Conservation (phyloP, 2,888 invertebrate species). For the Nemotelus nigrinus region DNA sequence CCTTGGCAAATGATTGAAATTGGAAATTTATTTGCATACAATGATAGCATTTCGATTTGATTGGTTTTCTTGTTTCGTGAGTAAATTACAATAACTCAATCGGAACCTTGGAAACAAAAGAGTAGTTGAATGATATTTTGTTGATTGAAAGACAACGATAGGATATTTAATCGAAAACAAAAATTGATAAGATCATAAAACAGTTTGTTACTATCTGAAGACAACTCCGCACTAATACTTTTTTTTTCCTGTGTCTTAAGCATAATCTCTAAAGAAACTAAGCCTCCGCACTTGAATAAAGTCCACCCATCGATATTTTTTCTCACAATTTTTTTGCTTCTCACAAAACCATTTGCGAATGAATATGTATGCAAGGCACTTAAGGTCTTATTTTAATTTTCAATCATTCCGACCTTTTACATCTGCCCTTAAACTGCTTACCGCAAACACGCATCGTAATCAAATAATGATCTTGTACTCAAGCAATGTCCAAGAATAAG, state of each 20-base stretch:
- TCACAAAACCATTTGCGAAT: background rate
- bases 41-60: no score
- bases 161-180: no score
- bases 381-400: constrained; percentile 38
- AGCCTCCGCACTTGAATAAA: no score
- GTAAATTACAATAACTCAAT: no score
- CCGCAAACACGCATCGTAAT: constrained; percentile 44
- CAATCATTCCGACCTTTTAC: constrained; percentile 31
- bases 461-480: constrained; percentile 32
- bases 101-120: no score
- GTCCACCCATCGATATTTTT: no score
- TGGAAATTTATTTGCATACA: no score
- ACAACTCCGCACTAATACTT: background rate
- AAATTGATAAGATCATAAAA: background rate
- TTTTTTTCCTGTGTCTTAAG: background rate
- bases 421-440: constrained; percentile 40
- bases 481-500: constrained; percentile 38
- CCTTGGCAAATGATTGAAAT: no score
- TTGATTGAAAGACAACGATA: no score
- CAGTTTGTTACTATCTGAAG: background rate
- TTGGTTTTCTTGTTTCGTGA: no score
- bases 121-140: no score
- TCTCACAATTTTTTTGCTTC: background rate
- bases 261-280: no score
- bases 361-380: background rate